A percentile compares a stretch with the other conserved stretches of the same genome.
Evolutionary conservation across 2,888 invertebrate genomes (phyloP).

Genomic region (Eutolmus rufibarbis): DNA sequence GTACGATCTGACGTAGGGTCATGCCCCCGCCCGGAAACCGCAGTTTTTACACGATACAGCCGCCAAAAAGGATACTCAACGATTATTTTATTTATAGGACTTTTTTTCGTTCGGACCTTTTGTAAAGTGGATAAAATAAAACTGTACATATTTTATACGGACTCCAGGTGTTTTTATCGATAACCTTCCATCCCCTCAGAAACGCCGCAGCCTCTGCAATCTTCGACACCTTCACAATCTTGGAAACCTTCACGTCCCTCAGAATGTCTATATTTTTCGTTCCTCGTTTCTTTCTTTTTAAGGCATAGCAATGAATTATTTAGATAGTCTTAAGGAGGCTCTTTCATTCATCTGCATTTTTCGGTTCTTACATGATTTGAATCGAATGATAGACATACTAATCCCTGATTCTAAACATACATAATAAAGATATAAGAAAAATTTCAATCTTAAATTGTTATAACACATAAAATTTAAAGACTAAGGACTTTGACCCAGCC

Average conservation of each 20-base stretch:
- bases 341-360: too few species aligned
- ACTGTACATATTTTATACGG: conserved; percentile 37
- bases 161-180: background rate
- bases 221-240: background rate
- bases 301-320: background rate
- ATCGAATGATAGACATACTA: background rate
- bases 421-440: too few species aligned
- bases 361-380: background rate
- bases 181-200: background rate
- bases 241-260: background rate
- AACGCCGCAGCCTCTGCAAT: background rate
- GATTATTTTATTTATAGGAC: conserved; percentile 13
- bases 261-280: background rate
- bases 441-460: too few species aligned
- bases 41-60: background rate
- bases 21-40: background rate
- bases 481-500: too few species aligned
- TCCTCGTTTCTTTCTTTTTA: background rate
- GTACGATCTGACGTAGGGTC: conserved; percentile 55
- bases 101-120: conserved; percentile 9
- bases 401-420: background rate
- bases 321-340: background rate
- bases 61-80: conserved; percentile 35
- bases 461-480: too few species aligned
- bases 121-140: conserved; percentile 24